phyloP scores from a whole-genome alignment of 2,113 vertebrate species.

The Cariama cristata region DNA sequence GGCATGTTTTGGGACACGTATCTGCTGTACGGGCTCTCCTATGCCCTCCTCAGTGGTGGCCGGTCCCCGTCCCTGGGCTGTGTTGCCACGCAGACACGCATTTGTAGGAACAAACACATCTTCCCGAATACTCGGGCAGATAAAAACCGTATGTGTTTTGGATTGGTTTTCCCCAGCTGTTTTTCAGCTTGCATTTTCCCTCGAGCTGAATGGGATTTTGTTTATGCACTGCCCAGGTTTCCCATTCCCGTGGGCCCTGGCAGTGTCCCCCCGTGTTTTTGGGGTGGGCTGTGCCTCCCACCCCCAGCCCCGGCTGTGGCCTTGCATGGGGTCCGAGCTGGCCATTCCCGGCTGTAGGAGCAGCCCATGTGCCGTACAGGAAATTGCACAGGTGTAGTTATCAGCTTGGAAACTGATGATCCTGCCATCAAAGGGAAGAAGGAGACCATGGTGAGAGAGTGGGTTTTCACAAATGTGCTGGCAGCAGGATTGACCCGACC shows the following conservation, averaged over 20 bases:
- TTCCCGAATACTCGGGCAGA: not conserved
- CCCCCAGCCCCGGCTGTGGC: no score
- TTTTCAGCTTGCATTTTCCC: not conserved
- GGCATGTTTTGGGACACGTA: not conserved
- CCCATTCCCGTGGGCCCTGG: not conserved
- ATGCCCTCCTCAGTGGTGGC: not conserved
- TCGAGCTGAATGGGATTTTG: not conserved
- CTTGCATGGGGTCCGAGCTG: rapidly evolving
- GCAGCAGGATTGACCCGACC: not conserved
- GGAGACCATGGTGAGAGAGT: rapidly evolving
- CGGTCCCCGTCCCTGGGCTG: not conserved
- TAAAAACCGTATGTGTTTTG: not conserved
- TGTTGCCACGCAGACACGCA: rapidly evolving
- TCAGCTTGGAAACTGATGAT: not conserved
- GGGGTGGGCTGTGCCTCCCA: not conserved
- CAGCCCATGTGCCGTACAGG: not conserved
- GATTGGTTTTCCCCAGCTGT: constrained; percentile 9
- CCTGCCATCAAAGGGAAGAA: not conserved
- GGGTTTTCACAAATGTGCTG: not conserved
- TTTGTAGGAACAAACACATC: not conserved
- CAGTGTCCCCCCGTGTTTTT: not conserved
- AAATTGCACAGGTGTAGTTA: not conserved
- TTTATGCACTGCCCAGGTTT: not conserved
- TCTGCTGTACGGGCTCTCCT: not conserved
- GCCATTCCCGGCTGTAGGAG: not conserved